These are phyloP conservation scores for Uria aalge DNA, from an alignment of 2,113 vertebrate species.

Conservation along the genomic window DNA sequence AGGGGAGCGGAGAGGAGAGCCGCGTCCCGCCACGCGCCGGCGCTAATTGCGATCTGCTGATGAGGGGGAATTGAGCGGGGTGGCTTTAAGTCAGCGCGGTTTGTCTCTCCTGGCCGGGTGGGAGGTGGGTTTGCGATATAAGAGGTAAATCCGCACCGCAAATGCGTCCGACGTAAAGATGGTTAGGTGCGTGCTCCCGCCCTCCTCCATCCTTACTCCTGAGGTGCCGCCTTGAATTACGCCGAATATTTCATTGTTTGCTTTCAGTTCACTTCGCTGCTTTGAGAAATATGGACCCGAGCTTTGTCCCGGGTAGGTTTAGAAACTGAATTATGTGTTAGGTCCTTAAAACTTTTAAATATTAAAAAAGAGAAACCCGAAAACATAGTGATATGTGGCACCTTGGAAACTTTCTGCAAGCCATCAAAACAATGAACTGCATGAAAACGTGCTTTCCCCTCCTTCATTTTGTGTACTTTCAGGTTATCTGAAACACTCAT, in stretches of 20 bases:
- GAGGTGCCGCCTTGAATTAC: neutral
- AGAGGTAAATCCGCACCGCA: neutral
- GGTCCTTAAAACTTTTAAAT: neutral
- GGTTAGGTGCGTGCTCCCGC: neutral
- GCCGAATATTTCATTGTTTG: neutral
- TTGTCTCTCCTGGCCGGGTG: neutral
- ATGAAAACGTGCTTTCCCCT: neutral
- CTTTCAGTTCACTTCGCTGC: rapidly evolving
- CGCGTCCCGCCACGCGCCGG: conserved; percentile 6
- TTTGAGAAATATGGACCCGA: rapidly evolving
- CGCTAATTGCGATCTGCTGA: conserved; percentile 35
- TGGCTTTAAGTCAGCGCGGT: neutral
- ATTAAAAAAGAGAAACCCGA: rapidly evolving
- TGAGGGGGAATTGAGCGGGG: neutral
- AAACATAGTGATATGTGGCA: rapidly evolving
- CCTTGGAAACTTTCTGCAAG: neutral
- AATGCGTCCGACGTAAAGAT: too few relatives aligned
- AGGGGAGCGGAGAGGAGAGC: neutral
- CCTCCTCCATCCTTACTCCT: rapidly evolving
- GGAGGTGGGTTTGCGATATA: neutral
- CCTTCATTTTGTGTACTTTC: rapidly evolving
- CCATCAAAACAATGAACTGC: rapidly evolving
- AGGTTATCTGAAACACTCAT: rapidly evolving
- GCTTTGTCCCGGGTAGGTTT: neutral
- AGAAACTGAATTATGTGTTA: rapidly evolving